A percentile compares a stretch with the other conserved stretches of the same genome.
Evolutionary conservation across 2,113 vertebrate genomes (phyloP).

Genomic region (Sebastes fasciatus): DNA sequence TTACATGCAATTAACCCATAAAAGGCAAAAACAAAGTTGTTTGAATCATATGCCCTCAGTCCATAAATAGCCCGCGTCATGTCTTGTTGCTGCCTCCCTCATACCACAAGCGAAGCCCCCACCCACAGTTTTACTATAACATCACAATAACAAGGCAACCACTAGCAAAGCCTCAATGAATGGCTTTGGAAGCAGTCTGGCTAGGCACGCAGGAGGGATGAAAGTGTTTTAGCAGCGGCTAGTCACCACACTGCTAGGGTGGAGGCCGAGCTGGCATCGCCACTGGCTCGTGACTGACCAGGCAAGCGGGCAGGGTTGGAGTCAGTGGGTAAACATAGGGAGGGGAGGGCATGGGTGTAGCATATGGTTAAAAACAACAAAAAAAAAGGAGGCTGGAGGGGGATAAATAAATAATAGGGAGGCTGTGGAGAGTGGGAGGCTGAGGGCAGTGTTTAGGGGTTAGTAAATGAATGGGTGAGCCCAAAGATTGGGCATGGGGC

Average conservation of each 20-base stretch:
- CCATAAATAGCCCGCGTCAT: conserved; percentile 64
- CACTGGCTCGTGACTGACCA: conserved; percentile 52
- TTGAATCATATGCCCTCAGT: conserved; percentile 39
- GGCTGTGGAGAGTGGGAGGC: conserved; percentile 40
- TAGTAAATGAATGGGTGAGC: conserved; percentile 70
- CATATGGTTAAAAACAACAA: conserved; percentile 54
- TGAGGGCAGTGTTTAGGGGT: conserved; percentile 54
- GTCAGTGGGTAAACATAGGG: conserved; percentile 39
- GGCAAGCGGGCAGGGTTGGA: conserved; percentile 19
- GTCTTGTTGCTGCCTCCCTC: conserved; percentile 34
- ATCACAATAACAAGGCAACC: conserved; percentile 63
- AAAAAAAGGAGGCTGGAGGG: not conserved
- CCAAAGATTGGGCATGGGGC: conserved; percentile 35
- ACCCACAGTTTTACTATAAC: conserved; percentile 53
- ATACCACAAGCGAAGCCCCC: conserved; percentile 57
- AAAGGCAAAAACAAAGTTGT: conserved; percentile 66
- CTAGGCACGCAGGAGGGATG: conserved; percentile 39
- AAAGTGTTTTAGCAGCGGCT: conserved; percentile 44
- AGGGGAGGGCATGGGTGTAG: conserved; percentile 39
- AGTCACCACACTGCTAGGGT: conserved; percentile 62
- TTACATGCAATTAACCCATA: conserved; percentile 74
- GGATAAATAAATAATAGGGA: conserved; percentile 62
- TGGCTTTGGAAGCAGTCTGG: conserved; percentile 37
- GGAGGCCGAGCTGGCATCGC: conserved; percentile 64
- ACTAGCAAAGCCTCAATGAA: conserved; percentile 52